Conservation (phyloP, 2,797 vertebrate species). For the Poecilia wingei region DNA sequence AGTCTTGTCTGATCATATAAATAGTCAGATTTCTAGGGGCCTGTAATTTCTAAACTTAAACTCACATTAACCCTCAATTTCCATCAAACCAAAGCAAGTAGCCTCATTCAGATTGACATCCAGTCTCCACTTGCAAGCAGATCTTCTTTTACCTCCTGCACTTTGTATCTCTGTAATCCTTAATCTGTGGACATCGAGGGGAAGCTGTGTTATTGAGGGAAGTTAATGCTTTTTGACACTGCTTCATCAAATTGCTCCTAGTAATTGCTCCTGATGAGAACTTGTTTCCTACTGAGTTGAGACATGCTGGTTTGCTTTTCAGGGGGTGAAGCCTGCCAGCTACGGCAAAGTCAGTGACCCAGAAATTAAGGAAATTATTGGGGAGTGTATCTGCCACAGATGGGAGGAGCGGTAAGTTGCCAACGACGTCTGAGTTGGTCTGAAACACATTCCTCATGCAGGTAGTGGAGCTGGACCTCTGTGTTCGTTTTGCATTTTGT, state of each 20-base stretch:
- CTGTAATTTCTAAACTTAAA: neutral
- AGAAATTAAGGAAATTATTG: constrained; percentile 99
- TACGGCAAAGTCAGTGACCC: constrained; percentile 95
- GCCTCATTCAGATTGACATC: neutral
- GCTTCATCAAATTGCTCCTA: constrained; percentile 7
- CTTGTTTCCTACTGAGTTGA: constrained; percentile 15
- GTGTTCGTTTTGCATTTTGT: constrained; percentile 17
- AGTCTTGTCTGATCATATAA: neutral
- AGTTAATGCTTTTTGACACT: constrained; percentile 4
- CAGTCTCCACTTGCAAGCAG: neutral
- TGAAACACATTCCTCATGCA: constrained; percentile 5
- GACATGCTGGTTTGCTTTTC: constrained; percentile 37
- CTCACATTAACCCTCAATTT: neutral
- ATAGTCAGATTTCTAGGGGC: neutral
- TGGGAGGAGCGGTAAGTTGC: constrained; percentile 93
- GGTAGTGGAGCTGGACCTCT: constrained; percentile 5
- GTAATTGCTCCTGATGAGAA: constrained; percentile 17
- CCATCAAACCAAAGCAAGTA: neutral
- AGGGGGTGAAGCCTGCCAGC: constrained; percentile 99
- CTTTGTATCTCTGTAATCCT: neutral
- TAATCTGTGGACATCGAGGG: neutral
- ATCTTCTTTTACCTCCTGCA: neutral
- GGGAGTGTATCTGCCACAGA: constrained; percentile 96
- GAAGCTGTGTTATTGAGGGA: constrained; percentile 12
- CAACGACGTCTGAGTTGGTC: neutral